phyloP scores from a whole-genome alignment of 64 coral and sea anemone genomes.

The Dendronephthya gigantea region DNA sequence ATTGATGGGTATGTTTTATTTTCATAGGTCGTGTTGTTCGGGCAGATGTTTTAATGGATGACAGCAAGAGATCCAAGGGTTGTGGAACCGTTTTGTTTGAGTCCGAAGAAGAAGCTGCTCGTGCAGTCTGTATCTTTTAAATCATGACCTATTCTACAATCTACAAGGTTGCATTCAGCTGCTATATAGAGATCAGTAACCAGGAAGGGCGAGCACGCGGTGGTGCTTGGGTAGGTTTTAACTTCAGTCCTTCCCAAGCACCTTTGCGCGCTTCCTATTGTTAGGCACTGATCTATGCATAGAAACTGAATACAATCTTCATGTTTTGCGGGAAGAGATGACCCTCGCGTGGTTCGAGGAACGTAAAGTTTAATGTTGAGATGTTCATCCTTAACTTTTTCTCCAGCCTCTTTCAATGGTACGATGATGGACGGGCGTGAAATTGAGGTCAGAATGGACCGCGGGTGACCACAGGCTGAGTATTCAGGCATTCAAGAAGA shows the following conservation, averaged over 20 bases:
- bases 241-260: no score
- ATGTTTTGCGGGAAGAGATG: no score
- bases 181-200: no score
- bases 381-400: constrained; percentile 41
- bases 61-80: constrained; percentile 67
- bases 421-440: constrained; percentile 68
- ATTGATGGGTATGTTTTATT: not conserved
- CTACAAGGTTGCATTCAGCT: no score
- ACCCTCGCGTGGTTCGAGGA: not conserved
- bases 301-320: no score
- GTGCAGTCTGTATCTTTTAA: constrained; percentile 93
- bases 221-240: no score
- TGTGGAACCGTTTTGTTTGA: constrained; percentile 98
- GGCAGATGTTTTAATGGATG: constrained; percentile 89
- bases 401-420: constrained; percentile 65
- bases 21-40: constrained; percentile 73
- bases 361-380: not conserved
- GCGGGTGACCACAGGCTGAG: no score
- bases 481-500: no score
- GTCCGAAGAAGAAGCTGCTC: constrained; percentile 58
- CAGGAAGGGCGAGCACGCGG: no score
- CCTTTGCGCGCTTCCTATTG: not conserved
- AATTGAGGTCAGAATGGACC: constrained; percentile 85
- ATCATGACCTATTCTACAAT: not conserved
- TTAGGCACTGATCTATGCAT: no score